Evolutionary conservation across 2,888 invertebrate species (phyloP), one percentile per base, ranked within the genome.

Genomic region (Hoplodrina blanda): DNA sequence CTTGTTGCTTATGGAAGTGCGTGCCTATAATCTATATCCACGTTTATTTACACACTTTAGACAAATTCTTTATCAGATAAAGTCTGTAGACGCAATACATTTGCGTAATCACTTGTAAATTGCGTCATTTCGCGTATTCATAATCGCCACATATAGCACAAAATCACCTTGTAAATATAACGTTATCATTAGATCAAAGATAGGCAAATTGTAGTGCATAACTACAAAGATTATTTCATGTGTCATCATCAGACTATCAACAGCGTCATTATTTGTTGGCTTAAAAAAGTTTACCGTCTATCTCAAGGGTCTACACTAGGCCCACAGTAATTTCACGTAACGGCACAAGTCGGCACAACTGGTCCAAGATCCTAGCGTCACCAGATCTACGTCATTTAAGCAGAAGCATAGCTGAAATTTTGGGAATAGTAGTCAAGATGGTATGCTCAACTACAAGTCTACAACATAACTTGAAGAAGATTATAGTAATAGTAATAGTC

Each of bases 61-160:
- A 60, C 55, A 13, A 56, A 55, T 69, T 69, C 50, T 50, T 65
- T 73, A 73, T 73, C 79, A 37, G 57, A 73, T 69, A 67, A 50
- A 41, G 17, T 64, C 15, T 64, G 20, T 50, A 70, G 41, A 73
- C 52, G 64, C 49, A 37, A 53, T 46, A 11, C 17, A 53, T 62
- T 78, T 67, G 52, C 69, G 57, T 73, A 73, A 62, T 46, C 60
- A 61, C 66, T 62, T 68, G 46, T 54, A 33, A 72, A 55, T 19
- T 53, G 4, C 77, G 61, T 73, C 68, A 63, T 76, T 54, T 69
- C 37, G 4, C 50, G 61, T 55, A 46, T 64, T 64, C 13, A 67
- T 73, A 69, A 69, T 73, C 50, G 17, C 64, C 19, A 55, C 41
- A 44, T 55, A 44, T 55, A 67, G 33, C 63, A 33, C 50, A 56